Evolutionary conservation across 2,888 invertebrate genomes (phyloP).

Genomic region (Drosophila paranaensis): DNA sequence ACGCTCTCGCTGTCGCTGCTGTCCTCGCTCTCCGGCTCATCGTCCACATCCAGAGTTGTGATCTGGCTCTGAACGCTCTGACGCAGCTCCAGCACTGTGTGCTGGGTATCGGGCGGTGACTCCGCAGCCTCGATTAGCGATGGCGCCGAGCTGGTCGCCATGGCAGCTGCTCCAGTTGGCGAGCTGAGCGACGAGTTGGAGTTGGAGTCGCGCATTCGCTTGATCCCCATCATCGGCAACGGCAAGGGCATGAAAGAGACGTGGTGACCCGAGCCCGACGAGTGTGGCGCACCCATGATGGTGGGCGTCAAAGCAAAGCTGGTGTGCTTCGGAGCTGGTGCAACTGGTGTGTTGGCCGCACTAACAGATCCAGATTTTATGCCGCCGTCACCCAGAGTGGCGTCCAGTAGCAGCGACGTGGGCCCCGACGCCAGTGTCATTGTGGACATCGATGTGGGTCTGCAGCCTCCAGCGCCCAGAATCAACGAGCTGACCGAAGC

Average conservation of each 20-base stretch:
- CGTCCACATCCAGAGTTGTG: slow-evolving; percentile 78
- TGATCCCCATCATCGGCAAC: slow-evolving; percentile 52
- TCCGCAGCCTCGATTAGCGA: slow-evolving; percentile 56
- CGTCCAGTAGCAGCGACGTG: slow-evolving; percentile 63
- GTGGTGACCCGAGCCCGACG: slow-evolving; percentile 70
- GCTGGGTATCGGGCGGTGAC: slow-evolving; percentile 38
- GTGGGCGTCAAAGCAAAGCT: slow-evolving; percentile 82
- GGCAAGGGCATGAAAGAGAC: slow-evolving; percentile 74
- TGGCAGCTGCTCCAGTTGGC: slow-evolving; percentile 34
- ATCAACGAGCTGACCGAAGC: slow-evolving; percentile 59
- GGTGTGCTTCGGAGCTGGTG: slow-evolving; percentile 77
- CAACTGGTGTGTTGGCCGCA: slow-evolving; percentile 67
- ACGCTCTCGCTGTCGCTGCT: slow-evolving; percentile 50
- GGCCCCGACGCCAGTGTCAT: slow-evolving; percentile 75
- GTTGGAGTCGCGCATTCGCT: slow-evolving; percentile 57
- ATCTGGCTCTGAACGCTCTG: slow-evolving; percentile 78
- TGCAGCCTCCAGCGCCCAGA: slow-evolving; percentile 38
- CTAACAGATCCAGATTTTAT: slow-evolving; percentile 56
- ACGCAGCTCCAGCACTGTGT: slow-evolving; percentile 68
- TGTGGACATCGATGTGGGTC: slow-evolving; percentile 70
- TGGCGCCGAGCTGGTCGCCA: slow-evolving; percentile 68
- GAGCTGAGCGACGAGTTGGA: slow-evolving; percentile 55
- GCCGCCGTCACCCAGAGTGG: slow-evolving; percentile 42
- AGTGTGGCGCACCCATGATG: slow-evolving; percentile 69
- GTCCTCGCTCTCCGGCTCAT: slow-evolving; percentile 56